phyloP scores from a whole-genome alignment of 2,797 vertebrate genomes.

The Lithobates pipiens region DNA sequence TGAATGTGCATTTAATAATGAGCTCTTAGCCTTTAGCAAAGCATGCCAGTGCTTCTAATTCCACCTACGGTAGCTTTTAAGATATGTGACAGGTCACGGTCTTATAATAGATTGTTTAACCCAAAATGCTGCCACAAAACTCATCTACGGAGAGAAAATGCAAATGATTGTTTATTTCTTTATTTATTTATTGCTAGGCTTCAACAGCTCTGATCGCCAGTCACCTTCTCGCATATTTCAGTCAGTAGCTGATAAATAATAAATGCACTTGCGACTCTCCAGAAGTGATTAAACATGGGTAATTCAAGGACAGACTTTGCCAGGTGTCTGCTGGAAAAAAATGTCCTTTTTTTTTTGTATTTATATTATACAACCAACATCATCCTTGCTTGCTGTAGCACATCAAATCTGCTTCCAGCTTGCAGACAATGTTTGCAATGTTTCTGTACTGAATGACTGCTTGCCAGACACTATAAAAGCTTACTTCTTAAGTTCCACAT shows the following conservation, averaged over 20 bases:
- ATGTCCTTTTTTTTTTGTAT: slow-evolving; percentile 19
- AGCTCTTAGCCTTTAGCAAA: slow-evolving; percentile 41
- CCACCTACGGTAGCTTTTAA: not conserved
- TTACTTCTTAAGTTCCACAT: slow-evolving; percentile 57
- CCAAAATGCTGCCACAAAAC: slow-evolving; percentile 16
- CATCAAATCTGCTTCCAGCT: slow-evolving; percentile 22
- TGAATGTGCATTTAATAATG: slow-evolving; percentile 26
- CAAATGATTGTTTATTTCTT: slow-evolving; percentile 23
- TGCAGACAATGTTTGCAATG: slow-evolving; percentile 41
- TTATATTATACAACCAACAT: slow-evolving; percentile 26
- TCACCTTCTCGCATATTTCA: slow-evolving; percentile 45
- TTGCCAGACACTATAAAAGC: slow-evolving; percentile 57
- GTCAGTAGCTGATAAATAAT: slow-evolving; percentile 54
- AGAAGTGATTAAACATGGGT: slow-evolving; percentile 53
- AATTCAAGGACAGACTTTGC: slow-evolving; percentile 52
- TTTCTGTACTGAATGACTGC: slow-evolving; percentile 42
- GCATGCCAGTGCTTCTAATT: not conserved
- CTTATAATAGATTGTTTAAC: slow-evolving; percentile 41
- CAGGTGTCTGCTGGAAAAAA: slow-evolving; percentile 54
- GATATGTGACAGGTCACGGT: not conserved
- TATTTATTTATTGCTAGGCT: not conserved
- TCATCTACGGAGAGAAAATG: slow-evolving; percentile 31
- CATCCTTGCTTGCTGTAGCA: slow-evolving; percentile 20
- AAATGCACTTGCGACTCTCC: slow-evolving; percentile 44
- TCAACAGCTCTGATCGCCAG: slow-evolving; percentile 38